These are phyloP conservation scores for Myoxocephalus aenaeus DNA, from an alignment of 2,797 vertebrate genomes.

Conservation along the genomic window DNA sequence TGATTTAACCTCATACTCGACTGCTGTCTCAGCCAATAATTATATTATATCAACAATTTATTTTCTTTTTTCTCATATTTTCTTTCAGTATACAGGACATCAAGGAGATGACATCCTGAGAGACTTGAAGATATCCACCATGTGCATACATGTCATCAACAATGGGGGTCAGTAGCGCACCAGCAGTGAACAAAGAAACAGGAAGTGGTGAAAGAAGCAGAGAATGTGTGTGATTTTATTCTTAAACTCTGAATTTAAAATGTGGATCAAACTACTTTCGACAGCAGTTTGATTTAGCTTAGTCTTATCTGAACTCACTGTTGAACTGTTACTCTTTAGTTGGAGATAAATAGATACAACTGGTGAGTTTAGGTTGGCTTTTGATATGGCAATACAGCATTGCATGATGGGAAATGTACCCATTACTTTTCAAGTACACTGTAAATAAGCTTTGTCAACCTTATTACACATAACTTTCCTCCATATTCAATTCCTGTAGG, in stretches of 20 bases:
- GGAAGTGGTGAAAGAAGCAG: background rate
- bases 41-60: too few species aligned
- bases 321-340: background rate
- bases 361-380: background rate
- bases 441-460: background rate
- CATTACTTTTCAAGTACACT: accelerated
- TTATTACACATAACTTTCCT: background rate
- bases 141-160: too few species aligned
- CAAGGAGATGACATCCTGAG: too few species aligned
- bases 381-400: background rate
- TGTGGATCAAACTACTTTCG: background rate
- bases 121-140: too few species aligned
- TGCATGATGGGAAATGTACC: conserved; percentile 7
- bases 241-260: background rate
- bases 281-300: background rate
- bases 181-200: background rate
- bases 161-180: background rate
- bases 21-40: too few species aligned
- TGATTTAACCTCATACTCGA: too few species aligned
- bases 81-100: too few species aligned
- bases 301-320: background rate
- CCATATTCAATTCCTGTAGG: background rate
- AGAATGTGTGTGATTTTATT: background rate
- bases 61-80: too few species aligned
- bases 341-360: background rate